These are phyloP conservation scores for Acanthaster planci DNA, from an alignment of 35 echinoderm and acorn worm species.

Conservation along the genomic window DNA sequence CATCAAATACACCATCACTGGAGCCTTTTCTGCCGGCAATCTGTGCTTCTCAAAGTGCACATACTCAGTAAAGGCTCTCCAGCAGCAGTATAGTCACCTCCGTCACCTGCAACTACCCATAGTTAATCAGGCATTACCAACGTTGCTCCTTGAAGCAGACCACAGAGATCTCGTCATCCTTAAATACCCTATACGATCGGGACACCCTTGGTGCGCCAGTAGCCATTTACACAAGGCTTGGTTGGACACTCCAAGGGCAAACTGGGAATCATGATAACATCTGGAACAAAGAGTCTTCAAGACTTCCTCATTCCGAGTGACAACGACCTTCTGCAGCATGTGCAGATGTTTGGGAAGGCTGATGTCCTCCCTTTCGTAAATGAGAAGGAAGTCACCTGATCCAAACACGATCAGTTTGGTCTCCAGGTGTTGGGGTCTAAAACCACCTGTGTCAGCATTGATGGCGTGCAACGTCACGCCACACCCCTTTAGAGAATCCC, in stretches of 20 bases:
- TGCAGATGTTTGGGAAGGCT: too few relatives aligned
- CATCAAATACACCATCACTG: background rate
- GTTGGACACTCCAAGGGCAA: background rate
- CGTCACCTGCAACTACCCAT: background rate
- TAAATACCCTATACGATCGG: background rate
- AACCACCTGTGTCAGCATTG: too few relatives aligned
- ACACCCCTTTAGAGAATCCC: background rate
- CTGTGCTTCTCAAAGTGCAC: background rate
- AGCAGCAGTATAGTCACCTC: too few relatives aligned
- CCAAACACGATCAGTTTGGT: background rate
- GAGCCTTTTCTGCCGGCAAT: constrained; percentile 6
- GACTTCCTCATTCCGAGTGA: background rate
- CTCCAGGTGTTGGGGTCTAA: background rate
- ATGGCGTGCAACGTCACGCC: background rate
- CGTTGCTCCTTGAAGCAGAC: constrained; percentile 40
- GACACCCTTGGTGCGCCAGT: background rate
- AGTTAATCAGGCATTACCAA: background rate
- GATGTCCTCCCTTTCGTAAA: background rate
- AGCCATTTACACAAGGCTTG: too few relatives aligned
- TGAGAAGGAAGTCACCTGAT: background rate
- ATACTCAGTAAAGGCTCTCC: background rate
- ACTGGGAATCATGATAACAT: too few relatives aligned
- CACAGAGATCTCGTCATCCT: constrained; percentile 10
- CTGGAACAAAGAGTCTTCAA: background rate
- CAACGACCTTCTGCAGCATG: background rate